phyloP scores from a whole-genome alignment of 2,888 invertebrate genomes.

The Epistrophella euchroma region DNA sequence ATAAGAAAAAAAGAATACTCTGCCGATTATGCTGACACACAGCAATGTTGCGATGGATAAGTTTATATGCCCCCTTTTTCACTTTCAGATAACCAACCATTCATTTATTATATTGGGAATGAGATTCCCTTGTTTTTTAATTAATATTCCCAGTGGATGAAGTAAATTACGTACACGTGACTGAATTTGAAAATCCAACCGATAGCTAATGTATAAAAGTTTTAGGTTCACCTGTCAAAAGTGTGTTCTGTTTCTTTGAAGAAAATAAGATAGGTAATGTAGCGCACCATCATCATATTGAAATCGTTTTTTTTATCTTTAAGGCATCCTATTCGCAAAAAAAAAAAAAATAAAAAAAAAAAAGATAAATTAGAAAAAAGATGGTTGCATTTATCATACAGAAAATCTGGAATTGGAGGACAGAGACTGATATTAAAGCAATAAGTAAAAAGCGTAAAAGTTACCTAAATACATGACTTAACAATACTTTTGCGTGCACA shows the following conservation, averaged over 20 bases:
- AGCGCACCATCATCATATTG: background rate
- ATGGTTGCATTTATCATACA: constrained; percentile 59
- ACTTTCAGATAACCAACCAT: background rate
- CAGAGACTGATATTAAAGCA: background rate
- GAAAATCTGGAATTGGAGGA: background rate
- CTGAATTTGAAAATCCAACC: constrained; percentile 59
- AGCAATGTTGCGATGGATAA: constrained; percentile 22
- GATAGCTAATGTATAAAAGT: constrained; percentile 67
- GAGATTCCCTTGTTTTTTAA: constrained; percentile 51
- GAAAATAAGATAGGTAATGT: background rate
- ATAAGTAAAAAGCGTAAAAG: constrained; percentile 12
- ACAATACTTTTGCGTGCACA: background rate
- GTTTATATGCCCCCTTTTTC: background rate
- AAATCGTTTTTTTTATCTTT: background rate
- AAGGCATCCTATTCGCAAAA: constrained; percentile 15
- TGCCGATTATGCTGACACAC: constrained; percentile 56
- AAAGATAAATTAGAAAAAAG: constrained; percentile 62
- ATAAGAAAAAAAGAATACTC: constrained; percentile 3
- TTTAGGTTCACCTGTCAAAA: constrained; percentile 71
- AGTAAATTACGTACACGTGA: constrained; percentile 71
- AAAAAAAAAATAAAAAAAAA: constrained; percentile 60
- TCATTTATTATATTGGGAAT: constrained; percentile 35
- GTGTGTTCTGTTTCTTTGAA: constrained; percentile 15
- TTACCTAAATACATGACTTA: background rate
- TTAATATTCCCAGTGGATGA: constrained; percentile 63